These are phyloP conservation scores for Drosophila ezoana DNA, from an alignment of 2,888 invertebrate genomes.

Conservation along the genomic window DNA sequence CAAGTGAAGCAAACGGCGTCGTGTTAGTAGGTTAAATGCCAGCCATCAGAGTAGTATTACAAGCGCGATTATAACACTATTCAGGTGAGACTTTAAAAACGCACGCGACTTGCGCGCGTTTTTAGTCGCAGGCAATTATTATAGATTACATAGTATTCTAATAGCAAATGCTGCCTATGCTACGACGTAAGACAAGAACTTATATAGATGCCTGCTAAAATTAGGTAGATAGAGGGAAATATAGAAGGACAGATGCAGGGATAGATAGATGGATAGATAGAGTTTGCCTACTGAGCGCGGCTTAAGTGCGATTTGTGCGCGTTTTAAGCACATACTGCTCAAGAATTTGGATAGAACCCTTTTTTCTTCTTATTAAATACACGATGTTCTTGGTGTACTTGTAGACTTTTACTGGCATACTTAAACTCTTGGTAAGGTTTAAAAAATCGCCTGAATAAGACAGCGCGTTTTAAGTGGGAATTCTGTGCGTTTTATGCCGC, in stretches of 20 bases:
- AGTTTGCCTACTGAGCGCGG: not conserved
- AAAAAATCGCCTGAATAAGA: not conserved
- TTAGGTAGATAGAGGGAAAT: too few species aligned
- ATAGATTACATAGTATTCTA: not conserved
- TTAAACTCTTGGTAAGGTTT: too few species aligned
- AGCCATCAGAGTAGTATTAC: conserved; percentile 35
- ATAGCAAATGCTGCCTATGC: not conserved
- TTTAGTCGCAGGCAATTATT: conserved; percentile 1
- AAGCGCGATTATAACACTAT: conserved; percentile 39
- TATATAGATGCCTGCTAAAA: too few species aligned
- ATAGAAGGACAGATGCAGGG: too few species aligned
- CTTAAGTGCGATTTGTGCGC: not conserved
- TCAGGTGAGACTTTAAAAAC: conserved; percentile 27
- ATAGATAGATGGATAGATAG: too few species aligned
- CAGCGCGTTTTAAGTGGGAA: conserved; percentile 1
- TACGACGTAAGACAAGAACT: not conserved
- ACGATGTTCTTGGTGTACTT: too few species aligned
- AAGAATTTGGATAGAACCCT: too few species aligned
- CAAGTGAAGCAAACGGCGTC: conserved; percentile 43
- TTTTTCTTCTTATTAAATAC: too few species aligned
- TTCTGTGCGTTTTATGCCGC: not conserved
- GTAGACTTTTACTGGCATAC: not conserved
- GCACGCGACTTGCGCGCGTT: conserved; percentile 34
- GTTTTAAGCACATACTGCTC: not conserved
- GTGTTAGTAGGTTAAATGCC: conserved; percentile 74